Base-by-base conservation (phyloP, 2,888 invertebrate genomes). In the Eucera pruinosa region DNA sequence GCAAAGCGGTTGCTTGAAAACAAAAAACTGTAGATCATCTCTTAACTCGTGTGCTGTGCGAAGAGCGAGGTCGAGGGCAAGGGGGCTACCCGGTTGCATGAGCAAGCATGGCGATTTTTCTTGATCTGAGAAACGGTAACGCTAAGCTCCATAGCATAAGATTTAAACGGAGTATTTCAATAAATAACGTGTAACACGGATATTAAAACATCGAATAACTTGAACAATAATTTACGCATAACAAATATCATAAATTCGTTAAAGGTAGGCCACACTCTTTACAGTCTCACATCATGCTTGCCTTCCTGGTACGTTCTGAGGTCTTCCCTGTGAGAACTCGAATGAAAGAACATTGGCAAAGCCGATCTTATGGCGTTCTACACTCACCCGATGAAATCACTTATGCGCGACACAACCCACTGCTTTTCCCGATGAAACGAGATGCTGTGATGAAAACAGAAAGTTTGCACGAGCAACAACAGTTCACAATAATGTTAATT, bases 51-150 rank as follows among this genome's bases (percentile, higher is more conserved):
- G 69, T 62, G 60, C 68, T 67, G 47, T 67, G 74, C 45, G 54
- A 62, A 72, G 66, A 65, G 69, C 71, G 85, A 82, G 79, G 80
- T 72, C 81, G 86, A 85, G 82, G 82, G 69, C 71, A 72, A 83
- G 74, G 81, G 79, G 80, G 71, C 76, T 71, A 67, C 75, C 82
- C 87, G 84, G 86, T 80, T 76, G 82, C 70, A 81, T 60, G 69
- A 80, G 72, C 83, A 89, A 87, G 88, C 88, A 88, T 89, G 88
- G 89, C 88, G 89, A 87, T 86, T 80, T 84, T 87, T 82, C 83
- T 72, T 71, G 39, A 69, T 62, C 62, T 27, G 54, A 62, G 76
- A 62, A 65, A 73, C 58, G 67, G 70, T 70, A 78, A 71, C 71
- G 78, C 65, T 47, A 70, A 72, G 52, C 23, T 39, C 48, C 39